A percentile compares a stretch with the other conserved stretches of the same genome.
Evolutionary conservation across 2,888 invertebrate genomes (phyloP).

Genomic region (Drosophila diplacantha): DNA sequence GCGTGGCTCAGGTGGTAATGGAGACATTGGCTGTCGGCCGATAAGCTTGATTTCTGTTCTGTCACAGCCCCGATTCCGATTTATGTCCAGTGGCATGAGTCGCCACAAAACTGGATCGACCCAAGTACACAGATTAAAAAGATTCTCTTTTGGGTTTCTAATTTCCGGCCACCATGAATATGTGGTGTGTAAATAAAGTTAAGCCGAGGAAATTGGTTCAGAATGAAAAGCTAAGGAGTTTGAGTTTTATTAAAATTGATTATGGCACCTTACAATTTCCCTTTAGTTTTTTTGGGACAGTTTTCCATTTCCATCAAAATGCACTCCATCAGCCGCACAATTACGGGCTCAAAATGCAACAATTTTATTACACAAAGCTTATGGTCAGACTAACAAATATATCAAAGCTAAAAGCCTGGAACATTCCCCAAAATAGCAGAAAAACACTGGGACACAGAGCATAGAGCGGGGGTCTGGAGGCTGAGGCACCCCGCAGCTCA

Average conservation of each 20-base stretch:
- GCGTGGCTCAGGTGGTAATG: slow-evolving; percentile 26
- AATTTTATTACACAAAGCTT: slow-evolving; percentile 60
- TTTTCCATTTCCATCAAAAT: slow-evolving; percentile 16
- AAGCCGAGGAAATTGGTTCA: slow-evolving; percentile 20
- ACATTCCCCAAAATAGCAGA: slow-evolving; percentile 41
- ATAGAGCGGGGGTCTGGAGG: slow-evolving; percentile 10
- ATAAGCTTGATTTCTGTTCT: slow-evolving; percentile 53
- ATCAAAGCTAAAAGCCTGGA: slow-evolving; percentile 62
- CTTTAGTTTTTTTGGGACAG: background rate
- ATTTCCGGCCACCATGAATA: slow-evolving; percentile 53
- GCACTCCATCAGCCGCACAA: slow-evolving; percentile 42
- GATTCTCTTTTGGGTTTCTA: slow-evolving; percentile 35
- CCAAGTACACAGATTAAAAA: slow-evolving; percentile 30
- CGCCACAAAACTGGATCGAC: slow-evolving; percentile 22
- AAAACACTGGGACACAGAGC: slow-evolving; percentile 23
- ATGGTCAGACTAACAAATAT: slow-evolving; percentile 65
- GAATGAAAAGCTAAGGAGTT: background rate
- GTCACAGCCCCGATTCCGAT: slow-evolving; percentile 46
- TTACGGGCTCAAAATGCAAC: slow-evolving; percentile 50
- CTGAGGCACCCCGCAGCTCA: slow-evolving; percentile 31
- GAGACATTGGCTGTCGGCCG: slow-evolving; percentile 40
- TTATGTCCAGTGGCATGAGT: slow-evolving; percentile 50
- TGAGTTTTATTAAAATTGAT: slow-evolving; percentile 8
- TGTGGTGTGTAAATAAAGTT: slow-evolving; percentile 41
- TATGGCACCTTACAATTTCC: background rate